A percentile compares a stretch with the other conserved stretches of the same genome.
phyloP scores from a whole-genome alignment of 2,113 vertebrate genomes.

The Blennius ocellaris region DNA sequence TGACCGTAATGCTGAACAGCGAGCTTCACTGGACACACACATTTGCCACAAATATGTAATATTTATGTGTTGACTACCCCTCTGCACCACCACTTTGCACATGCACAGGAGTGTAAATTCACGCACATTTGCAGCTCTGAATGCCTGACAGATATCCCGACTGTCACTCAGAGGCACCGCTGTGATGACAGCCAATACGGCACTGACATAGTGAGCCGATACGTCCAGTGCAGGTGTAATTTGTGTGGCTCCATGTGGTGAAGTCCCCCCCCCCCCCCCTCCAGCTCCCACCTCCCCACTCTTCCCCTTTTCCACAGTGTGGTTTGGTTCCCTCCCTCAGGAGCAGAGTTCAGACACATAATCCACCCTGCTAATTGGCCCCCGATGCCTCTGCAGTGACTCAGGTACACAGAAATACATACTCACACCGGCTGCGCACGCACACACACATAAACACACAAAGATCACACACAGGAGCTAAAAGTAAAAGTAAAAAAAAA shows the following conservation, averaged over 20 bases:
- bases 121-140: slow-evolving; percentile 7
- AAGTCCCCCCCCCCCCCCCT: background rate
- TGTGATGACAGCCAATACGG: slow-evolving; percentile 40
- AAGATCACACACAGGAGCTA: background rate
- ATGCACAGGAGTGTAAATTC: background rate
- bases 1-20: no score
- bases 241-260: slow-evolving; percentile 53
- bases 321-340: slow-evolving; percentile 58
- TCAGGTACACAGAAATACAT: slow-evolving; percentile 66
- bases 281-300: background rate
- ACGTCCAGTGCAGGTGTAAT: slow-evolving; percentile 44
- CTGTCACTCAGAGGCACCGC: slow-evolving; percentile 30
- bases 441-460: slow-evolving; percentile 3
- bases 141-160: slow-evolving; percentile 10
- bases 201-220: slow-evolving; percentile 23
- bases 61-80: no score
- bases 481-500: background rate
- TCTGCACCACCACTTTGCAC: background rate
- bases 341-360: slow-evolving; percentile 72
- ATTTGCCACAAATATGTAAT: no score
- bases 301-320: slow-evolving; percentile 18
- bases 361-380: slow-evolving; percentile 77
- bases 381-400: slow-evolving; percentile 64
- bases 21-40: no score
- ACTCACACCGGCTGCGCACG: slow-evolving; percentile 19